Evolutionary conservation across 2,797 vertebrate genomes (phyloP), one percentile per base, ranked within the genome.

Genomic region (Bradypodion ventrale): DNA sequence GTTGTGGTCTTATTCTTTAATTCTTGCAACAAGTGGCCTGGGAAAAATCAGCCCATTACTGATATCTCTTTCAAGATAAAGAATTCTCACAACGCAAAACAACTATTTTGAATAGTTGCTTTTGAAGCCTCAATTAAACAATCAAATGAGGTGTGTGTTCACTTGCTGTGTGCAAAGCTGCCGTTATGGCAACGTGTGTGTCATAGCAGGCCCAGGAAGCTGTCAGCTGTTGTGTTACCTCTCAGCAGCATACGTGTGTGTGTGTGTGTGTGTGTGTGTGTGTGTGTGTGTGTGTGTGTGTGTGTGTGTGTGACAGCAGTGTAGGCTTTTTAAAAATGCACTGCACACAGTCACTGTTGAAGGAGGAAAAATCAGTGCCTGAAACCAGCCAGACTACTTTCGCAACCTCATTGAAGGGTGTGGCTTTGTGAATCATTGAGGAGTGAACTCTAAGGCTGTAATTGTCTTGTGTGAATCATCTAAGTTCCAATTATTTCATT

Each of bases 71-170:
- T 46, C 35, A 44, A 78, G 66, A 78, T 63, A 74, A 25, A 78
- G 23, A 23, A 81, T 46, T 66, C 21, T 77, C 68, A 65, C 66
- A 35, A 60, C 65, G 56, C 78, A 65, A 66, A 68, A 74, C n/a
- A 72, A 87, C 59, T 81, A 65, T 84, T 77, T 77, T 78, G 86
- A 72, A 66, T 37, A 7, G n/a, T 72, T 66, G 23, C 74, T 78
- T 84, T 84, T 84, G 78, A 81, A 78, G 78, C 37, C 78, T 82
- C 74, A 73, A 82, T 84, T 81, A 84, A 77, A 66, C 74, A 29
- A 70, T 65, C 78, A 87, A 81, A 66, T 60, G 37, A 79, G 82
- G 59, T 5, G 65, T 76, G 75, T 77, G 66, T 73, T 63, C 77
- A 49, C 75, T 77, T 32, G 8, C 74, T 46, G n/a, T 68, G 74